These are phyloP conservation scores for Ambastaia sidthimunki DNA, from an alignment of 2,797 vertebrate genomes.

Conservation along the genomic window DNA sequence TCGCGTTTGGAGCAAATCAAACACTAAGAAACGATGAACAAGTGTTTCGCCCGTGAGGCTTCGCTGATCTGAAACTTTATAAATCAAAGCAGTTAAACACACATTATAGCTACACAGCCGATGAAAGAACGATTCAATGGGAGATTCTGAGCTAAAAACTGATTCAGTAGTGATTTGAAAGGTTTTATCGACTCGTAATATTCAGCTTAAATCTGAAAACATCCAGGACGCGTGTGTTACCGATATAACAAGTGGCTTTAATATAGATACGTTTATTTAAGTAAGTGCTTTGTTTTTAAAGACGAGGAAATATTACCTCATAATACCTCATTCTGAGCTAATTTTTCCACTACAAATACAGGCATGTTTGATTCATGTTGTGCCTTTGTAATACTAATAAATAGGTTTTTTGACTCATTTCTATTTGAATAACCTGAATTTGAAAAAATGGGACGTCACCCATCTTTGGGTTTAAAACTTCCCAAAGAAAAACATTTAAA, in stretches of 20 bases:
- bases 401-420: background rate
- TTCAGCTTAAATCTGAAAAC: conserved; percentile 10
- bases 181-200: background rate
- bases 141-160: background rate
- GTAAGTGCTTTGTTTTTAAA: conserved; percentile 33
- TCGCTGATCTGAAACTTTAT: conserved; percentile 18
- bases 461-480: conserved; percentile 28
- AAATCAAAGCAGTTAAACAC: background rate
- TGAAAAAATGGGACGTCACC: background rate
- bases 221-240: background rate
- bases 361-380: background rate
- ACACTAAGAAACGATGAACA: conserved; percentile 52
- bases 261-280: background rate
- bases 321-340: conserved; percentile 17
- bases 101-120: background rate
- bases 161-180: conserved; percentile 37
- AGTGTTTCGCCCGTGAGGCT: background rate
- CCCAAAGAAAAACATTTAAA: background rate
- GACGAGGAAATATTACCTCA: background rate
- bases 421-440: background rate
- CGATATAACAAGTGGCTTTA: conserved; percentile 34
- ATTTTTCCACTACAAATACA: background rate
- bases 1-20: conserved; percentile 62
- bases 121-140: background rate
- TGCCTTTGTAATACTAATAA: conserved; percentile 2